Evolutionary conservation across 1,140 invertebrate species (phyloP).

Genomic region (Polypedilum pembai): DNA sequence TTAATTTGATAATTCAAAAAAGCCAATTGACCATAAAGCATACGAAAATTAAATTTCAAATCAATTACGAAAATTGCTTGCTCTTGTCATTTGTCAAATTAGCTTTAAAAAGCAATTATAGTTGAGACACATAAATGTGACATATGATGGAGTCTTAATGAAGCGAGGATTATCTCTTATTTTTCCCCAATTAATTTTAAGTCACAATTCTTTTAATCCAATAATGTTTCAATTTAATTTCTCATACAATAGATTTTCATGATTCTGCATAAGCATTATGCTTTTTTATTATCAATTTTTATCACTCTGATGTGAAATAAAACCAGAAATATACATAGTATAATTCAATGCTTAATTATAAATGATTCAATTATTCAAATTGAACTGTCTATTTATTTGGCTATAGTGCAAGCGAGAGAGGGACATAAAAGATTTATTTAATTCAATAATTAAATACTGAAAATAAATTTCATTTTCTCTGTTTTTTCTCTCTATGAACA

Average conservation of each 20-base stretch:
- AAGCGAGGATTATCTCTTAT: no score
- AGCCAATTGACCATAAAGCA: conserved; percentile 21
- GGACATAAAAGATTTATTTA: background rate
- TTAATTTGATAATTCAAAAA: conserved; percentile 18
- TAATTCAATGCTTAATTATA: conserved; percentile 14
- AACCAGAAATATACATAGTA: background rate
- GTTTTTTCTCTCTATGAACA: background rate
- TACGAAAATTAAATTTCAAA: conserved; percentile 21
- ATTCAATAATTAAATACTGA: conserved; percentile 3
- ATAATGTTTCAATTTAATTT: no score
- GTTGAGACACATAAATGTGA: background rate
- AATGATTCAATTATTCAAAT: conserved; percentile 19
- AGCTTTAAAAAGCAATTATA: background rate
- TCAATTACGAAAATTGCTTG: background rate
- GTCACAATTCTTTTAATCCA: no score
- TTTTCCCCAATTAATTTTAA: no score
- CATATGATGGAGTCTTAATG: no score
- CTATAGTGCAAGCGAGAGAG: background rate
- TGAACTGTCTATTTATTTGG: background rate
- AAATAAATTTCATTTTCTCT: background rate
- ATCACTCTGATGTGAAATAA: conserved; percentile 4
- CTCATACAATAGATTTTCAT: no score
- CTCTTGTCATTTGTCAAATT: conserved; percentile 12
- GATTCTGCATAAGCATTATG: no score
- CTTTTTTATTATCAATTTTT: background rate